Conservation (phyloP, 1,140 invertebrate genomes). For the Diprion similis region DNA sequence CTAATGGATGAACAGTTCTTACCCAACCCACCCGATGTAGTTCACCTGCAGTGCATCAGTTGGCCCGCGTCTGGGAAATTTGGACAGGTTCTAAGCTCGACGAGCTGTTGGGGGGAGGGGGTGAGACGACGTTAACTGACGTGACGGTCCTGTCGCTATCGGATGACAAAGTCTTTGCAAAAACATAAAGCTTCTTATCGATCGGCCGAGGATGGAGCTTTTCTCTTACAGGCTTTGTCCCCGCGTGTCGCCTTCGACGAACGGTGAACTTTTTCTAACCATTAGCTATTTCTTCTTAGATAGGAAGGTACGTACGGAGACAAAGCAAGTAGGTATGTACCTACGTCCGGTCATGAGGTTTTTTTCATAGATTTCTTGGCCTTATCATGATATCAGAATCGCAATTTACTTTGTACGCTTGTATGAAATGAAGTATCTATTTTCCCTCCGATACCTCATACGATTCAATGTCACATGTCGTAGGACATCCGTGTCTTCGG, state of each 20-base stretch:
- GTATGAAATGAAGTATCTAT: background rate
- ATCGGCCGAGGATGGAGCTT: background rate
- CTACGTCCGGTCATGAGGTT: background rate
- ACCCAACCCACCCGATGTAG: background rate
- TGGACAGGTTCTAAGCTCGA: too few species aligned
- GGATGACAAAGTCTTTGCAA: constrained; percentile 1
- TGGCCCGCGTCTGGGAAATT: too few species aligned
- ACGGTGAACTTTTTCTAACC: background rate
- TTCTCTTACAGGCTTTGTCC: background rate
- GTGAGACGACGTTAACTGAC: background rate
- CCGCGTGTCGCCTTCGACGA: background rate
- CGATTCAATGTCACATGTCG: too few species aligned
- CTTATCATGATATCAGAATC: background rate
- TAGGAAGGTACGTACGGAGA: background rate
- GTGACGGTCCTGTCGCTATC: constrained; percentile 11
- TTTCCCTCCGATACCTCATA: background rate
- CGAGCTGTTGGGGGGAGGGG: background rate
- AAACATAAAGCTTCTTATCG: constrained; percentile 6
- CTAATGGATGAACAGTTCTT: constrained; percentile 8
- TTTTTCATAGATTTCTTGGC: background rate
- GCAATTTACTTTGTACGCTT: background rate
- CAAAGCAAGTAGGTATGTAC: background rate
- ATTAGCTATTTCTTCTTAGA: constrained; percentile 9
- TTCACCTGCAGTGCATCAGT: too few species aligned
- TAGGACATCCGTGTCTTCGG: too few species aligned